Percentiles rank a stretch among this genome's conserved stretches.
Evolutionary conservation across 2,888 invertebrate species (phyloP).

Genomic region (Bibio marci): DNA sequence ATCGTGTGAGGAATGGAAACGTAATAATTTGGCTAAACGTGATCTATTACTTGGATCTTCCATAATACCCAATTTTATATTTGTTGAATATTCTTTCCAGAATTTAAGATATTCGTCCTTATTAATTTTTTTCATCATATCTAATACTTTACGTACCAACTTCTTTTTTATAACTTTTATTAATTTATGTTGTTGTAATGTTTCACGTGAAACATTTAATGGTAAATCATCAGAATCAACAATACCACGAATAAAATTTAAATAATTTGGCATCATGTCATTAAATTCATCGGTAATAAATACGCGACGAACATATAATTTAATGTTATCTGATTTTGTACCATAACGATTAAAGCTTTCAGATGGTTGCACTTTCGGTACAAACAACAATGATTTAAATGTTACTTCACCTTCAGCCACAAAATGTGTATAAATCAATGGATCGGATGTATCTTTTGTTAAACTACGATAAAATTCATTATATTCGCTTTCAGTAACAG

Average conservation of each 20-base stretch:
- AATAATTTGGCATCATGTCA: conserved; percentile 97
- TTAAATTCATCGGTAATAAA: conserved; percentile 99
- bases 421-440: conserved; percentile 76
- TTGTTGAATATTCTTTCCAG: conserved; percentile 99
- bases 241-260: conserved; percentile 88
- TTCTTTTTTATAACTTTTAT: conserved; percentile 99
- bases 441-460: conserved; percentile 74
- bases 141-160: conserved; percentile 87
- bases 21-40: conserved; percentile 82
- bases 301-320: conserved; percentile 91
- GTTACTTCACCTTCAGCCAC: conserved; percentile 98
- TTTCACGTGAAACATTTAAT: conserved; percentile 94
- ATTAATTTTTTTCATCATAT: conserved; percentile 94
- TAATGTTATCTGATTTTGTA: conserved; percentile 84
- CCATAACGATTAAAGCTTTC: conserved; percentile 95
- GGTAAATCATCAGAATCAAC: conserved; percentile 99
- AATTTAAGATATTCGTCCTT: conserved; percentile 79
- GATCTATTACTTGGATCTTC: conserved; percentile 96
- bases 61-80: conserved; percentile 90
- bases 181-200: conserved; percentile 94
- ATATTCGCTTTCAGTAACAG: conserved; percentile 81
- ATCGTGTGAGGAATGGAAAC: conserved; percentile 68
- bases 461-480: conserved; percentile 88
- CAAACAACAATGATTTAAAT: conserved; percentile 89
- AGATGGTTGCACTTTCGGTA: conserved; percentile 77